Base-by-base conservation (phyloP, 2,797 vertebrate genomes). In the Balearica regulorum region DNA sequence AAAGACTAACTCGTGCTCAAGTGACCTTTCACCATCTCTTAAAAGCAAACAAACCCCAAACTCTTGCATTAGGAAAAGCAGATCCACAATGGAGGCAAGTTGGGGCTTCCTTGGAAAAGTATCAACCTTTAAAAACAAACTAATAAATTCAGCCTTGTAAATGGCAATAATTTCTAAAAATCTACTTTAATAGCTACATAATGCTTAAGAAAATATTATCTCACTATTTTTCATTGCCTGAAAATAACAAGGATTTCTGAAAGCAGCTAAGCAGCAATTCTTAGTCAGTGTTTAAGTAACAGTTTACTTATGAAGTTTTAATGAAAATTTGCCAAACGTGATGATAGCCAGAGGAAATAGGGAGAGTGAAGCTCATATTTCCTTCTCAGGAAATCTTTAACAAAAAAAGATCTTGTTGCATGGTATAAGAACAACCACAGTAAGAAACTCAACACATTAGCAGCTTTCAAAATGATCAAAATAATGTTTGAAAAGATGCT, bases 161-260 rank as follows among this genome's bases (percentile, higher is more conserved):
- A 85, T 15, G 22, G 17, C 35, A 94, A 13, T 55, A 19, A 62
- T 82, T 92, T 83, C 24, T 15, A n/a, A 66, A 90, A 89, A 91
- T 33, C 31, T 60, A 78, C 60, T 66, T 72, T 76, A 83, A 82
- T 62, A 88, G 37, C 43, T 84, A 62, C 31, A 87, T 29, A 83
- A 76, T 46, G 18, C 46, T 86, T 93, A 64, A 88, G 64, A 86
- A 92, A 85, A 80, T 41, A 71, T 48, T 82, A 73, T 65, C 22
- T 83, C 39, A 70, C 24, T 86, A 44, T 78, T 93, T 91, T 87
- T 94, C 55, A 76, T 44, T 90, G 72, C 26, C 70, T 95, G 79
- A 89, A 95, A 93, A 83, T 71, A 93, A 92, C 31, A 78, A 76
- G 46, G 29, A 33, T 89, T 96, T 93, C 83, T 89, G 66, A 89